Conservation (phyloP, 2,113 vertebrate genomes). For the Glaucidium brasilianum region DNA sequence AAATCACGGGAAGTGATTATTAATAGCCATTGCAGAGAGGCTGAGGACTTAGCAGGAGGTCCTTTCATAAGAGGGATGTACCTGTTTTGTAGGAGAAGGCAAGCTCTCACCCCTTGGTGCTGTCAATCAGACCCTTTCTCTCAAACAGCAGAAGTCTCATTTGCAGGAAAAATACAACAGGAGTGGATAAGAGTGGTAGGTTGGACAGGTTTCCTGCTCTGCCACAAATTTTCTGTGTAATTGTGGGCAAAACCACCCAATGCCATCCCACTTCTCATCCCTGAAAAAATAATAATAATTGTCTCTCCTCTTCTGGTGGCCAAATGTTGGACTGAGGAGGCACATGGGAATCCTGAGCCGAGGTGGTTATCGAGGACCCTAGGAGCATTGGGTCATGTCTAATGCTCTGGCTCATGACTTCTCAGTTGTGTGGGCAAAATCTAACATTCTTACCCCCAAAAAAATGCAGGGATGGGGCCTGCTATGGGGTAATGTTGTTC, state of each 20-base stretch:
- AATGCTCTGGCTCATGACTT: neutral
- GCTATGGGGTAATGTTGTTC: neutral
- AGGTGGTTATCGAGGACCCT: neutral
- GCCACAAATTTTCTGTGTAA: neutral
- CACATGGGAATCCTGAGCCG: rapidly evolving
- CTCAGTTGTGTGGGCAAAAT: neutral
- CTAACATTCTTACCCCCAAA: neutral
- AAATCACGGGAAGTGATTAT: constrained; percentile 27
- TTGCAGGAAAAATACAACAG: neutral
- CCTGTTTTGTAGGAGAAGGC: neutral
- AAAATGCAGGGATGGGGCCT: neutral
- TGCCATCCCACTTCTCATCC: neutral
- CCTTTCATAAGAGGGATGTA: neutral
- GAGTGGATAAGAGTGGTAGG: neutral
- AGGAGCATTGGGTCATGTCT: neutral
- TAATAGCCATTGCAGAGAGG: neutral
- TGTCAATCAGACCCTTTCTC: neutral
- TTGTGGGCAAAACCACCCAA: neutral
- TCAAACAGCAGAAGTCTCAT: neutral
- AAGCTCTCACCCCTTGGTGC: neutral
- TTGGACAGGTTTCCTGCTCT: neutral
- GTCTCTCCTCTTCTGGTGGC: neutral
- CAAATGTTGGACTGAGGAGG: neutral
- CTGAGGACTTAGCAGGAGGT: constrained; percentile 12
- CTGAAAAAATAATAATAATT: rapidly evolving